These are phyloP conservation scores for Philereme vetulata DNA, from an alignment of 2,888 invertebrate species.

Conservation along the genomic window DNA sequence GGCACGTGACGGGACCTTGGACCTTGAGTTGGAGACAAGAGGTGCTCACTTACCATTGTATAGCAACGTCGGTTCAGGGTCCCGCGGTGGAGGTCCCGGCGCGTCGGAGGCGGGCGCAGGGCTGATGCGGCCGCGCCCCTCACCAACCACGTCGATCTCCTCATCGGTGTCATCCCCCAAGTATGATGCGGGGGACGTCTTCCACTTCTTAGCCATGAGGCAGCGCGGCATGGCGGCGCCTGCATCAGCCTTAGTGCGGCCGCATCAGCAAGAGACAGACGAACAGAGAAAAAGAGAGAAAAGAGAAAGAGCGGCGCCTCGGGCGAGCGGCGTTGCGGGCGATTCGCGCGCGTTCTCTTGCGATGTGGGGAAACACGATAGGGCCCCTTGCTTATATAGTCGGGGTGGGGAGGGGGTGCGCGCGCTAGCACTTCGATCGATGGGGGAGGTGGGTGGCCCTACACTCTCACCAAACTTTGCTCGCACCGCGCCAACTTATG, in stretches of 20 bases:
- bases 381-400: conserved; percentile 77
- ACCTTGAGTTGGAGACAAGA: conserved; percentile 26
- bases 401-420: conserved; percentile 59
- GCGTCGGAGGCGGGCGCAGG: conserved; percentile 82
- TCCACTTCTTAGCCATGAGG: conserved; percentile 98
- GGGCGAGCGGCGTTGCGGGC: conserved; percentile 78
- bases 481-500: conserved; percentile 63
- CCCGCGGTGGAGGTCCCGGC: conserved; percentile 88
- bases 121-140: conserved; percentile 84
- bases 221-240: conserved; percentile 94
- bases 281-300: conserved; percentile 80
- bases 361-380: conserved; percentile 78
- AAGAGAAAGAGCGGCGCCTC: conserved; percentile 82
- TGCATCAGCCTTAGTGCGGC: conserved; percentile 82
- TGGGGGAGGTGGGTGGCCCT: conserved; percentile 57
- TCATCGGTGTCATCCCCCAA: conserved; percentile 87
- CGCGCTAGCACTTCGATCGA: conserved; percentile 76
- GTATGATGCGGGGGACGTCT: conserved; percentile 86
- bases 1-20: conserved; percentile 82
- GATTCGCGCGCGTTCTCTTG: conserved; percentile 83
- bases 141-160: conserved; percentile 95
- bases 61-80: conserved; percentile 88
- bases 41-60: conserved; percentile 87
- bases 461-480: conserved; percentile 66
- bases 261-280: conserved; percentile 81